phyloP scores from a whole-genome alignment of 1,140 invertebrate genomes.

The Charaxes varanes region DNA sequence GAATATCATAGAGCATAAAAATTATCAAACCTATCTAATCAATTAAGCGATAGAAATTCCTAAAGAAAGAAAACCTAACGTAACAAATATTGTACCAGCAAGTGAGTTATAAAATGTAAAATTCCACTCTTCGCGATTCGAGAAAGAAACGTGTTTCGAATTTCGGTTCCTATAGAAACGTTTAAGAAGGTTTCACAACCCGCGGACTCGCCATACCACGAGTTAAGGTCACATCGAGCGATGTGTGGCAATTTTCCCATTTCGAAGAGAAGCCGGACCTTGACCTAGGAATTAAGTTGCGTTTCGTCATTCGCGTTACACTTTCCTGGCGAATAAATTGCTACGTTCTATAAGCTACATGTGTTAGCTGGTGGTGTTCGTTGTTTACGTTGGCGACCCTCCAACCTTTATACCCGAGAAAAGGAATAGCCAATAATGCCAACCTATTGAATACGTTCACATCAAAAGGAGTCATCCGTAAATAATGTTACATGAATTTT shows the following conservation, averaged over 20 bases:
- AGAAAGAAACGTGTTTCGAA: constrained; percentile 21
- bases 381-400: no score
- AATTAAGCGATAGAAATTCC: no score
- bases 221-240: constrained; percentile 64
- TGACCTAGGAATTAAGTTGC: constrained; percentile 68
- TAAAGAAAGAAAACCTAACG: not conserved
- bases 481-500: no score
- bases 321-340: constrained; percentile 31
- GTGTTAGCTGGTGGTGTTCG: constrained; percentile 4
- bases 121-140: constrained; percentile 12
- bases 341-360: constrained; percentile 6
- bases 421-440: no score
- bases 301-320: constrained; percentile 57
- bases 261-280: constrained; percentile 68
- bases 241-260: constrained; percentile 71
- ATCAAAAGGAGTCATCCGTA: no score
- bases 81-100: not conserved
- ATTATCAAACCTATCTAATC: no score
- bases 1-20: no score
- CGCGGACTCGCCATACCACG: constrained; percentile 42
- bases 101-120: constrained; percentile 5
- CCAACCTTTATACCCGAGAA: no score
- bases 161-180: constrained; percentile 20
- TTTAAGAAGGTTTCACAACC: constrained; percentile 44
- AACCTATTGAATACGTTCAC: no score